A percentile compares a stretch with the other conserved stretches of the same genome.
Conservation (phyloP, 2,113 vertebrate genomes). For the Nyctereutes procyonoides region DNA sequence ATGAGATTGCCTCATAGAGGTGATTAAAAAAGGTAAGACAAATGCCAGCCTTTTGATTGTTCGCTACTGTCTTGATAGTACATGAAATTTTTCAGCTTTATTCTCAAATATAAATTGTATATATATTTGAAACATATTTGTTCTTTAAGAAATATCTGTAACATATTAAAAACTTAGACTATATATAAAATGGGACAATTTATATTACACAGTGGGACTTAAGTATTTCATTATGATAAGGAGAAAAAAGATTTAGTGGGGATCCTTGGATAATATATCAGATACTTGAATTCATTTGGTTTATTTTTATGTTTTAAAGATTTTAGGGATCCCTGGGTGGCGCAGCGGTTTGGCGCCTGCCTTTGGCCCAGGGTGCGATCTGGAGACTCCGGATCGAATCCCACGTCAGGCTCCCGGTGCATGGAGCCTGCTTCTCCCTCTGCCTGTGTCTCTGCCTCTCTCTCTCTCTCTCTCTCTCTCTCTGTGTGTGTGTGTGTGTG, state of each 20-base stretch:
- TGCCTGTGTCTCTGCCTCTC: no score
- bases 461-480: no score
- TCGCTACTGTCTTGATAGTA: neutral
- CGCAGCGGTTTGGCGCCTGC: no score
- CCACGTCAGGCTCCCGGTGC: no score
- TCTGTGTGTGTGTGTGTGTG: no score
- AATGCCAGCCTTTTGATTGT: neutral
- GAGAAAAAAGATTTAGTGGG: neutral
- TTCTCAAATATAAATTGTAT: neutral
- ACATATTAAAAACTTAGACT: constrained; percentile 24
- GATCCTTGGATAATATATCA: neutral
- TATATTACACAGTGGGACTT: neutral
- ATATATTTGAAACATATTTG: constrained; percentile 21
- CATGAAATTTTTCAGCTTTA: constrained; percentile 13
- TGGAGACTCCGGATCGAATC: no score
- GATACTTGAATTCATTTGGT: neutral
- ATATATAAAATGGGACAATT: constrained; percentile 27
- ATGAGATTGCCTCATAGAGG: neutral
- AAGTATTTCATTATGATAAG: neutral
- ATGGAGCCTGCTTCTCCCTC: no score
- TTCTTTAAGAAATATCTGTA: constrained; percentile 10
- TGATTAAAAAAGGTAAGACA: neutral
- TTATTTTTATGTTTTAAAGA: no score
- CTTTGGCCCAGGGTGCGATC: no score
- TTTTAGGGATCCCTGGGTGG: no score